A percentile compares a stretch with the other conserved stretches of the same genome.
phyloP scores from a whole-genome alignment of 2,888 invertebrate species.

The Caenorhabditis parvicauda region DNA sequence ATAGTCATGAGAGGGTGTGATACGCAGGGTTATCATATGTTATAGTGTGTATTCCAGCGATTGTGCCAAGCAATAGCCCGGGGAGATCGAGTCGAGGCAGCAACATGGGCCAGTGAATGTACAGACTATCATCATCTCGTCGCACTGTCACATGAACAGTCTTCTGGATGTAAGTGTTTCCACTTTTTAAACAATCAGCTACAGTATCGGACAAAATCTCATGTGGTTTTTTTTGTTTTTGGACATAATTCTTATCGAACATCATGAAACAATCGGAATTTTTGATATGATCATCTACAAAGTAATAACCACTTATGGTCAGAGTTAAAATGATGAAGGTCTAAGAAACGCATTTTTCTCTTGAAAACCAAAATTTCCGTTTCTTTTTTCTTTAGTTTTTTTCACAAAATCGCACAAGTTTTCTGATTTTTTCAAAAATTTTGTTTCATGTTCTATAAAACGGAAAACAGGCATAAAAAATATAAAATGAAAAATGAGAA shows the following conservation, averaged over 20 bases:
- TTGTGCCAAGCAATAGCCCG: constrained; percentile 39
- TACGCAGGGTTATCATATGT: too few relatives aligned
- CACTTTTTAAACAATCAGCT: too few relatives aligned
- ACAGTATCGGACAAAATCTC: too few relatives aligned
- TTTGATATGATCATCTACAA: too few relatives aligned
- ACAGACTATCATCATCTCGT: constrained; percentile 40
- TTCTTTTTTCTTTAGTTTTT: background rate
- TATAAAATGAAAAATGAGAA: background rate
- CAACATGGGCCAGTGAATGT: constrained; percentile 46
- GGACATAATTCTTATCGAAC: too few relatives aligned
- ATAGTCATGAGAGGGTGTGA: too few relatives aligned
- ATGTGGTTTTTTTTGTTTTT: too few relatives aligned
- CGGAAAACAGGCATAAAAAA: background rate
- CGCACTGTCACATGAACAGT: constrained; percentile 23
- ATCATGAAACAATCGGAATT: too few relatives aligned
- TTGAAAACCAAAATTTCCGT: too few relatives aligned
- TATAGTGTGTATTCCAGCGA: constrained; percentile 4
- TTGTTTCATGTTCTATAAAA: background rate
- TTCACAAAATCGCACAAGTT: background rate
- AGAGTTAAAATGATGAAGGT: too few relatives aligned
- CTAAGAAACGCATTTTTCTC: too few relatives aligned
- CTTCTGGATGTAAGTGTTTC: constrained; percentile 6
- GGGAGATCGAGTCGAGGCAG: constrained; percentile 46
- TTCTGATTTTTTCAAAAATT: background rate
- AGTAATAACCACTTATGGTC: too few relatives aligned